Conservation (phyloP, 1,140 invertebrate genomes). For the Lordiphosa collinella region DNA sequence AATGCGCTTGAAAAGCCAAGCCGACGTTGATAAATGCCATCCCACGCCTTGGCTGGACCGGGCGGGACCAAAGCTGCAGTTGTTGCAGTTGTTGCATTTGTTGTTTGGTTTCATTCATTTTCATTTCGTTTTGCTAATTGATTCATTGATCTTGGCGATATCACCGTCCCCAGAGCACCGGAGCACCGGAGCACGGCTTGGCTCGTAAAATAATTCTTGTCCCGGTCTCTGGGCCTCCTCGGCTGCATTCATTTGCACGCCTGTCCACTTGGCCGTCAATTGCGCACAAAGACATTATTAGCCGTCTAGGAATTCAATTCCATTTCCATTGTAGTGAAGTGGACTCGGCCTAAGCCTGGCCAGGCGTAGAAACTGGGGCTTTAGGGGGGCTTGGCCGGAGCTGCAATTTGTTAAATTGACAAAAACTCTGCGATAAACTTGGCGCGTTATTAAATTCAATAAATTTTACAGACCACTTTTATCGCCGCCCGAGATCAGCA, state of each 20-base stretch:
- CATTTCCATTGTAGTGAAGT: constrained; percentile 67
- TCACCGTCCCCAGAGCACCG: constrained; percentile 33
- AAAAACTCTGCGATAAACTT: constrained; percentile 75
- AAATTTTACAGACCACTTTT: constrained; percentile 50
- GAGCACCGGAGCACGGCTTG: constrained; percentile 13
- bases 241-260: constrained; percentile 60
- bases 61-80: constrained; percentile 4
- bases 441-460: constrained; percentile 77
- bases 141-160: constrained; percentile 77
- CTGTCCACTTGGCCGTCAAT: constrained; percentile 68
- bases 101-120: constrained; percentile 64
- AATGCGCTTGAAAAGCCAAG: constrained; percentile 24
- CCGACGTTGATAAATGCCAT: constrained; percentile 74
- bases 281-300: constrained; percentile 78
- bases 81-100: constrained; percentile 22
- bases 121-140: constrained; percentile 73
- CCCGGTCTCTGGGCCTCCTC: constrained; percentile 12
- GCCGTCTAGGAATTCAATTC: constrained; percentile 74
- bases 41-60: constrained; percentile 55
- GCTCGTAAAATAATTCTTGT: constrained; percentile 70
- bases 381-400: constrained; percentile 34
- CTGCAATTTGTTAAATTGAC: constrained; percentile 75
- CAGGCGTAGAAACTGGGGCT: too few relatives aligned
- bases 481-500: constrained; percentile 53
- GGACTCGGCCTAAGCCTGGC: constrained; percentile 37